Conservation (phyloP, 1,140 invertebrate genomes). For the Akabosia matsudoensis region DNA sequence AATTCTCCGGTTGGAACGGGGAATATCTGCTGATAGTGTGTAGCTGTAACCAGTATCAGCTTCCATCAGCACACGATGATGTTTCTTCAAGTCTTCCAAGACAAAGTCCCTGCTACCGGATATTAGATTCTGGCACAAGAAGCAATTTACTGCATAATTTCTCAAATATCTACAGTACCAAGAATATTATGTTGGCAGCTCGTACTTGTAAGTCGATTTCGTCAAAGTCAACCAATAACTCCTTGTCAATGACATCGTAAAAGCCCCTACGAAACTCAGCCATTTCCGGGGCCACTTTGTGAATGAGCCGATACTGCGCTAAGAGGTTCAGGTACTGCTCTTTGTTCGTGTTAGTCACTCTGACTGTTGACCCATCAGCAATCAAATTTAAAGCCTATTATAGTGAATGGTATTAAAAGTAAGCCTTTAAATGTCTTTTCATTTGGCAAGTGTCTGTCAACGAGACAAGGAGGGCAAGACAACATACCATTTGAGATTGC, state of each 20-base stretch:
- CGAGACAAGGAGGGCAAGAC: too few species aligned
- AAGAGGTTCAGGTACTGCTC: not conserved
- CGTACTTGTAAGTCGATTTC: slow-evolving; percentile 6
- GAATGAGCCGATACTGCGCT: not conserved
- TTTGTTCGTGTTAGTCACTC: not conserved
- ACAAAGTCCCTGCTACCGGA: not conserved
- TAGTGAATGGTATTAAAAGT: not conserved
- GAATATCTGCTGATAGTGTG: not conserved
- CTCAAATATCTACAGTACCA: not conserved
- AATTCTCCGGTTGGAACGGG: not conserved
- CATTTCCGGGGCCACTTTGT: not conserved
- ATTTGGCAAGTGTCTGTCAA: too few species aligned
- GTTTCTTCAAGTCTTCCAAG: not conserved
- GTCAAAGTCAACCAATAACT: not conserved
- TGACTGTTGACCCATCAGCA: not conserved
- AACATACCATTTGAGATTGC: too few species aligned
- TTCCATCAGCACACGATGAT: not conserved
- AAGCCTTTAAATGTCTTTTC: too few species aligned
- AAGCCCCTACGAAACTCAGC: not conserved
- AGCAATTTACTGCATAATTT: not conserved
- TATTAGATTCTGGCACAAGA: not conserved
- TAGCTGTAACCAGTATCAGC: not conserved
- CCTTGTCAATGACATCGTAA: not conserved
- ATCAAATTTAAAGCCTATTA: not conserved
- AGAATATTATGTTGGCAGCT: not conserved